These are phyloP conservation scores for Lemur catta DNA, from an alignment of 2,797 vertebrate species.

Conservation along the genomic window DNA sequence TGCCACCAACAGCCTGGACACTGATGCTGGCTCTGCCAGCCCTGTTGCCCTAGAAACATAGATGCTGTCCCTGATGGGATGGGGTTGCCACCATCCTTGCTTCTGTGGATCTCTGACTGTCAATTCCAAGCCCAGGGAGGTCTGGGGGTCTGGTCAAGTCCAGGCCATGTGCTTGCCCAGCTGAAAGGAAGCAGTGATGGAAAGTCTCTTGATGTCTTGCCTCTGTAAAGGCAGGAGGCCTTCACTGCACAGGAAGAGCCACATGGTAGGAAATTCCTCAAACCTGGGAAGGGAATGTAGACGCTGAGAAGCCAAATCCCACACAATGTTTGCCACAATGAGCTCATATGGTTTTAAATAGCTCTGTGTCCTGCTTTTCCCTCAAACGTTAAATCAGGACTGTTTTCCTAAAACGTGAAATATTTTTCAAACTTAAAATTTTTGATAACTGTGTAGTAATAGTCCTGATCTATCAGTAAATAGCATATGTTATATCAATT, in stretches of 20 bases:
- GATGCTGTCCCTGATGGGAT: not conserved
- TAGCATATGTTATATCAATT: not conserved
- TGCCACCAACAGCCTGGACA: not conserved
- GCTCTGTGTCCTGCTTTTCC: slow-evolving; percentile 13
- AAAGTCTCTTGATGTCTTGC: not conserved
- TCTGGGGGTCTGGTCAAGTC: not conserved
- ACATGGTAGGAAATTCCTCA: not conserved
- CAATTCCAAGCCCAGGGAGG: not conserved
- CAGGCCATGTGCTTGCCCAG: not conserved
- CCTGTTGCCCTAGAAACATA: not conserved
- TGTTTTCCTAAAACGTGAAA: slow-evolving; percentile 48
- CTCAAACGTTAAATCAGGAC: slow-evolving; percentile 1
- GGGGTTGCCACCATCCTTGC: not conserved
- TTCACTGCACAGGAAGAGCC: not conserved
- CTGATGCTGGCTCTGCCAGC: not conserved
- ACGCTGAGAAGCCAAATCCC: not conserved
- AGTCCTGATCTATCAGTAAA: slow-evolving; percentile 32
- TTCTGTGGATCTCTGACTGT: not conserved
- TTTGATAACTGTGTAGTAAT: not conserved
- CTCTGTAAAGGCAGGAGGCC: not conserved
- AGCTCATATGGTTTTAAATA: slow-evolving; percentile 51
- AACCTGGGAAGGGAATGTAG: not conserved
- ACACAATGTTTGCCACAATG: slow-evolving; percentile 36
- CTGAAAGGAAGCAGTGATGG: not conserved
- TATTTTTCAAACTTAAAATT: slow-evolving; percentile 49